These are phyloP conservation scores for Upupa epops DNA, from an alignment of 2,113 vertebrate species.

Conservation along the genomic window DNA sequence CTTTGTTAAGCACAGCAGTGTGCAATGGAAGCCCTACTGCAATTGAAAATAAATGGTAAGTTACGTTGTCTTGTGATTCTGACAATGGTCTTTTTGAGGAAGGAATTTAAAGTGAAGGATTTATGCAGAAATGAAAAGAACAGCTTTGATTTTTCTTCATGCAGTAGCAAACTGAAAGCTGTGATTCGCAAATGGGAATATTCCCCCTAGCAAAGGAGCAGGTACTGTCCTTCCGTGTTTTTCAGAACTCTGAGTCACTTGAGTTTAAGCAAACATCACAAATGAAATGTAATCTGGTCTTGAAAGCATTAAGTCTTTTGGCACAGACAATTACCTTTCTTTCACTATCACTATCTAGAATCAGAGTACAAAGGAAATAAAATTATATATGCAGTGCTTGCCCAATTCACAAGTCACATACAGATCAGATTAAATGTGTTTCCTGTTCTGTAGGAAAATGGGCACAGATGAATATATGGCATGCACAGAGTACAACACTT, in stretches of 20 bases:
- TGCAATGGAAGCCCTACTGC: neutral
- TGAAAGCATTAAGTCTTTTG: neutral
- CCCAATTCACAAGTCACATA: neutral
- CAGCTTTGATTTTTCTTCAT: neutral
- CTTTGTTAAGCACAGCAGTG: neutral
- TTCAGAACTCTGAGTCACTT: neutral
- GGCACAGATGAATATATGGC: neutral
- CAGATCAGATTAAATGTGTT: neutral
- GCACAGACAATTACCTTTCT: neutral
- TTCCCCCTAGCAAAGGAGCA: neutral
- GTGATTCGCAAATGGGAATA: neutral
- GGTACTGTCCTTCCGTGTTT: neutral
- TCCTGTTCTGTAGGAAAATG: neutral
- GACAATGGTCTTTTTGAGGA: neutral
- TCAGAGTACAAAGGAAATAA: neutral
- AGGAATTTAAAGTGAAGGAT: neutral
- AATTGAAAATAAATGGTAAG: neutral
- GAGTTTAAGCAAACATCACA: neutral
- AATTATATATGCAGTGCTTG: neutral
- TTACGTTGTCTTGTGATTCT: neutral
- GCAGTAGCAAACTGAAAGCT: neutral
- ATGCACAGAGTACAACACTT: neutral
- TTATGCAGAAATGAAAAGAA: neutral
- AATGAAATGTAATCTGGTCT: neutral
- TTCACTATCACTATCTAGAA: neutral